Conservation (phyloP, 2,797 vertebrate genomes). For the Toxotes lorentzi region DNA sequence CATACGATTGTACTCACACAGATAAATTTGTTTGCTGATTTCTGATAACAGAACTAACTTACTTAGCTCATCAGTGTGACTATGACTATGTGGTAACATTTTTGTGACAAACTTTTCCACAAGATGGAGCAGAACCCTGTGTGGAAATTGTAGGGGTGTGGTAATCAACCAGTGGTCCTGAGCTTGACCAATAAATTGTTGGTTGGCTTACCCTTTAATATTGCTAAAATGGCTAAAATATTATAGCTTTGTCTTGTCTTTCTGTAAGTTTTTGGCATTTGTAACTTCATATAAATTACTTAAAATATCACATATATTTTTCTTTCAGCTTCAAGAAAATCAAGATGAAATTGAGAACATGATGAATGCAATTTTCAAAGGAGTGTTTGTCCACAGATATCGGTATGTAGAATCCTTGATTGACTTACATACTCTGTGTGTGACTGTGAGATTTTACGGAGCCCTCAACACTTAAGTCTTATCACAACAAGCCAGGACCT, state of each 20-base stretch:
- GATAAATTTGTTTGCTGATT: neutral
- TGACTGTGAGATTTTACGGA: conserved; percentile 27
- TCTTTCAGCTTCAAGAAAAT: conserved; percentile 97
- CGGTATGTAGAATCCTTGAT: conserved; percentile 81
- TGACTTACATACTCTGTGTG: neutral
- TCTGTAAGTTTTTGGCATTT: neutral
- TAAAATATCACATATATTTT: conserved; percentile 15
- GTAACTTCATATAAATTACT: neutral
- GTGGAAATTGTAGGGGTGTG: neutral
- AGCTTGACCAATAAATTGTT: neutral
- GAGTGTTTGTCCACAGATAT: conserved; percentile 98
- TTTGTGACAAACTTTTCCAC: neutral
- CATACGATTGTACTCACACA: neutral
- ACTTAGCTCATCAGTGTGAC: too few relatives aligned
- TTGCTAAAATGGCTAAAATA: neutral
- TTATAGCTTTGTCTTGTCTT: too few relatives aligned
- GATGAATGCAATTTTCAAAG: conserved; percentile 99
- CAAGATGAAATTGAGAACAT: conserved; percentile 99
- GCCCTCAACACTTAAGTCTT: neutral
- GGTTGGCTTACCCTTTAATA: neutral
- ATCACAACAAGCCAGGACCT: neutral
- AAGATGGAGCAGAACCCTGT: neutral
- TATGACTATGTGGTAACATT: neutral
- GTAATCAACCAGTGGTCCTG: neutral
- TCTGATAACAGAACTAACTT: too few relatives aligned